Base-by-base conservation (phyloP, 2,113 vertebrate species). In the Sebastes fasciatus region DNA sequence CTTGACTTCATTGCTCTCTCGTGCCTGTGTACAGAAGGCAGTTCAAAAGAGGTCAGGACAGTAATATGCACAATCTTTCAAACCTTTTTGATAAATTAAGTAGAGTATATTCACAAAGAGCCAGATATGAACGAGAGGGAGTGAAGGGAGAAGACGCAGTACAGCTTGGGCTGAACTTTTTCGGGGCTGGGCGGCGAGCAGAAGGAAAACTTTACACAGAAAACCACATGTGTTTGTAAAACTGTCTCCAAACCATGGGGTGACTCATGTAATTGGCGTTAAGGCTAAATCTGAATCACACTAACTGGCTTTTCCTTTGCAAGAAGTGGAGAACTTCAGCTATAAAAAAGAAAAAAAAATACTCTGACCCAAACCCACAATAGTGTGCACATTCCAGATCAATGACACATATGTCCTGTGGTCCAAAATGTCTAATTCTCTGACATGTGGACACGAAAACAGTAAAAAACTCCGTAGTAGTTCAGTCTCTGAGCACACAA, bases 131-230 rank as follows among this genome's bases (percentile, higher is more conserved):
- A 16, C 1, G 17, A 21, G 19, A 21, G 19, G 23, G 57, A 66
- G 48, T 17, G 55, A 42, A 66, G 54, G 23, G 64, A 66, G 70
- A 54, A 69, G 63, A 74, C n/a, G 14, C 12, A 46, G 23, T n/a
- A 6, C 4, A 64, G 46, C 46, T 46, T 57, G 42, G 51, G 58
- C 8, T 45, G 55, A 82, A 54, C 51, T 40, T 23, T 26, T 55
- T 43, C 6, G 21, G 87, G 79, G 61, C 23, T 65, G 66, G 87
- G 70, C 74, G 11, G 8, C 0, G 26, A 74, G 74, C 71, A 79
- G 73, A 74, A 16, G 92, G 88, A 90, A 93, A 93, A 89, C 85
- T 51, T 90, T 54, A 88, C 72, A 82, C 75, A 89, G 75, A 74
- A 62, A 88, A 82, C 87, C 90, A 78, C 63, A 82, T 71, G 74